phyloP scores from a whole-genome alignment of 2,797 vertebrate genomes.

The Lacerta bilineata region DNA sequence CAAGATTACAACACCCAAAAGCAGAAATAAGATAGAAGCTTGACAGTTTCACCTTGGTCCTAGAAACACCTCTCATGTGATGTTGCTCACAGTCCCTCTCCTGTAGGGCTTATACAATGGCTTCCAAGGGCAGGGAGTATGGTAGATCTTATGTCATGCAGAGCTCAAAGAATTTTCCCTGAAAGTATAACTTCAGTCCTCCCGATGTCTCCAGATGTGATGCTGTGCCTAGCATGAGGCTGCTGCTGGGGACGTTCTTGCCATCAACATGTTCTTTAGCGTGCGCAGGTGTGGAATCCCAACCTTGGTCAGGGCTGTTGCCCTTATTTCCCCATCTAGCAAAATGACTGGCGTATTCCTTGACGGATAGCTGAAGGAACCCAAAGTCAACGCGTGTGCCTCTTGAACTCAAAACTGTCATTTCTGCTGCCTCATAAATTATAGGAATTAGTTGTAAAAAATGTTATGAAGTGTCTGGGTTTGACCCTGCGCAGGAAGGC shows the following conservation, averaged over 20 bases:
- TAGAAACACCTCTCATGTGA: too few relatives aligned
- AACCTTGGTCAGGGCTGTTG: neutral
- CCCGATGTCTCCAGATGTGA: neutral
- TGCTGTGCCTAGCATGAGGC: accelerated
- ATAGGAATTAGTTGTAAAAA: neutral
- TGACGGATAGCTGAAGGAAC: slow-evolving; percentile 22
- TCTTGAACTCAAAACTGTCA: slow-evolving; percentile 1
- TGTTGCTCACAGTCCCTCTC: too few relatives aligned
- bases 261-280: neutral
- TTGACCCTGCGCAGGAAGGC: neutral
- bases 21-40: too few relatives aligned
- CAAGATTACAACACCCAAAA: too few relatives aligned
- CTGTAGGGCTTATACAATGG: too few relatives aligned
- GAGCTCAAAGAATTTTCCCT: too few relatives aligned
- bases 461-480: slow-evolving; percentile 4
- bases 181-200: neutral
- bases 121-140: too few relatives aligned
- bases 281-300: neutral
- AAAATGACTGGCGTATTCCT: slow-evolving; percentile 5
- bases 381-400: neutral
- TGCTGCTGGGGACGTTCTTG: neutral
- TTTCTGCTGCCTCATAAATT: slow-evolving; percentile 14
- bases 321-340: neutral
- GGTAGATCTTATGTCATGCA: too few relatives aligned
- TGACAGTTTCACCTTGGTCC: too few relatives aligned